phyloP scores from a whole-genome alignment of 2,113 vertebrate genomes.

The Eidolon helvum region DNA sequence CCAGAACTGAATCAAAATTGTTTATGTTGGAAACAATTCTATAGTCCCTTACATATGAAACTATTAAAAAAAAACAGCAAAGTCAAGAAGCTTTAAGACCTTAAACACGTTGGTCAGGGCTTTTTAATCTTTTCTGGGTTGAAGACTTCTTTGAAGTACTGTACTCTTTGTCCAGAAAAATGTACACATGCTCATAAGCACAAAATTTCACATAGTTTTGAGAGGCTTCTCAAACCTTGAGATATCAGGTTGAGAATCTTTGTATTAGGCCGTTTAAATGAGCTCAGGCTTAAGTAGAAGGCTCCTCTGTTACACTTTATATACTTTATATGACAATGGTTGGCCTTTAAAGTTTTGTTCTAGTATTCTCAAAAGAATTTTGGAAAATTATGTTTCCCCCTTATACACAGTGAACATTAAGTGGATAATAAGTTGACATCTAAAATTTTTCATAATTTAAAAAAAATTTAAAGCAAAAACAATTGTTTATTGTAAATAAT shows the following conservation, averaged over 20 bases:
- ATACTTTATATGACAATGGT: neutral
- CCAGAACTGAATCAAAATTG: neutral
- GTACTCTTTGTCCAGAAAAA: neutral
- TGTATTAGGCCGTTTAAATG: neutral
- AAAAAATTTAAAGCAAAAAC: neutral
- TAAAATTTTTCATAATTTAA: neutral
- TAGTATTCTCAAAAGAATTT: neutral
- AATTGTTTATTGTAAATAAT: constrained; percentile 1
- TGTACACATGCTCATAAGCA: neutral
- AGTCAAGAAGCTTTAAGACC: neutral
- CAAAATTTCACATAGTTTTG: neutral
- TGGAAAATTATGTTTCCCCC: neutral
- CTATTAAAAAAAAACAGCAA: neutral
- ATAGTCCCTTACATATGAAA: neutral
- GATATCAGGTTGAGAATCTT: neutral
- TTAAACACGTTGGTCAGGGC: neutral
- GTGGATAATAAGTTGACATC: neutral
- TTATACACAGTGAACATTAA: neutral
- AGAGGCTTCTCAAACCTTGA: constrained; percentile 5
- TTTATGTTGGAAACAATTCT: neutral
- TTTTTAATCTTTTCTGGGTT: neutral
- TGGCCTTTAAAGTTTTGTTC: neutral
- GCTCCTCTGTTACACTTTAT: neutral
- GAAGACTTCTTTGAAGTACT: neutral
- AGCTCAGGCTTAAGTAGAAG: neutral